phyloP scores from a whole-genome alignment of 2,797 vertebrate genomes.

The Threskiornis aethiopicus region DNA sequence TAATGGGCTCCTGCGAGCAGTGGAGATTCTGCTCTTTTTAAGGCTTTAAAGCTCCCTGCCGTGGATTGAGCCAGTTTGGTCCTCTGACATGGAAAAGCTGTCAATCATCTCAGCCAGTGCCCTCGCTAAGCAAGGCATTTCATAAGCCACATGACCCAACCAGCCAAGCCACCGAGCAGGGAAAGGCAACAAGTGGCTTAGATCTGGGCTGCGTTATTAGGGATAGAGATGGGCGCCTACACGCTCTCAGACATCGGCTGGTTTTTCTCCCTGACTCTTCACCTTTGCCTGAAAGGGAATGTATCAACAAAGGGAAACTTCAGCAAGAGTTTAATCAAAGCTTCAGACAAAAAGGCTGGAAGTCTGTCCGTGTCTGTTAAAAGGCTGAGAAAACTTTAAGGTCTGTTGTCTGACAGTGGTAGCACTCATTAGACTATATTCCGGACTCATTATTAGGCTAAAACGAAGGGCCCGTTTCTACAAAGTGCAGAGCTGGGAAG shows the following conservation, averaged over 20 bases:
- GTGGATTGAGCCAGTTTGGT: neutral
- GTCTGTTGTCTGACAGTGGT: neutral
- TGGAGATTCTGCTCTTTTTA: neutral
- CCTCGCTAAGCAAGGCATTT: neutral
- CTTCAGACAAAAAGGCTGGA: neutral
- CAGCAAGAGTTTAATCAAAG: conserved; percentile 26
- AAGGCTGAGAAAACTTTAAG: neutral
- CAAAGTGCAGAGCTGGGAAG: neutral
- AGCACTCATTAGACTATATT: neutral
- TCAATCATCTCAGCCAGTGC: neutral
- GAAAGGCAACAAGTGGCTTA: neutral
- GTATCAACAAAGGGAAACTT: neutral
- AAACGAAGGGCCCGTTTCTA: neutral
- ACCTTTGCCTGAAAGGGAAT: neutral
- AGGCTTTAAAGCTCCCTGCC: conserved; percentile 3
- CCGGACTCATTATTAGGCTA: neutral
- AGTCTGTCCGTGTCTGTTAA: neutral
- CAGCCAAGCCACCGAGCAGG: neutral
- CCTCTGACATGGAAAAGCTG: neutral
- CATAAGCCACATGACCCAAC: neutral
- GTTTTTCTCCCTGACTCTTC: neutral
- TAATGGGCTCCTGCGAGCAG: conserved; percentile 44
- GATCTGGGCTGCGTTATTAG: neutral
- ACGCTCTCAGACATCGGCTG: neutral
- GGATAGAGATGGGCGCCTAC: neutral